Base-by-base conservation (phyloP, 1,140 invertebrate species). In the Drosophila asahinai region DNA sequence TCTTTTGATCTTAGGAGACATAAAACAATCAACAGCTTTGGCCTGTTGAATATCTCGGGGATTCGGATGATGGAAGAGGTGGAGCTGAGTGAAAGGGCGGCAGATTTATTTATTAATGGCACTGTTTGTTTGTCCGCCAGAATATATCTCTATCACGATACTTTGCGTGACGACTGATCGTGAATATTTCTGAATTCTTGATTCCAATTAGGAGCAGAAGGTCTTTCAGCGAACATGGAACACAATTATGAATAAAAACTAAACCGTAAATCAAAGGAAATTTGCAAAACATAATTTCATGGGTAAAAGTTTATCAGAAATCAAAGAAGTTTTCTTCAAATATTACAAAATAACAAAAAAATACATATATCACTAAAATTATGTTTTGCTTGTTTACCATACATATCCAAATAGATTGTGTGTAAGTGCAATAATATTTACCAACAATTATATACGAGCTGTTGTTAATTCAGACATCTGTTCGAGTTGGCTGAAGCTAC, bases 1-100 rank as follows among this genome's bases (percentile, higher is more conserved):
- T 65, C 45, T 75, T 65, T 61, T 77, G 75, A 78, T 68, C 48
- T 77, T 52, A 27, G 30, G 17, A 61, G 63, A 25, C 75, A 61
- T 77, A 77, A 77, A 70, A 77, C 74, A 77, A 77, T 77, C 75
- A 70, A 51, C 38, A 43, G 49, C 55, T 40, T 25, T 42, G 66
- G 66, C 19, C 38, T 70, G 47, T 48, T 68, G 45, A 15, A 57
- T 19, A 42, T 64, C 25, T 48, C 33, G 14, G 54, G n/a, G 54
- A 52, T 43, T 73, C 9, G 48, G 42, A 58, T 59, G 71, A 45
- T 43, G 73, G 30, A 33, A 12, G 30, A 54, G 27, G 52, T 7
- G 54, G 25, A 19, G 55, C 11, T n/a, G 6, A 77, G 48, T 55
- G 73, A 67, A 55, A 63, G 58, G 58, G 40, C 58, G 51, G 25